These are phyloP conservation scores for Stegophylla sp. DNA, from an alignment of 2,888 invertebrate genomes.

Conservation along the genomic window DNA sequence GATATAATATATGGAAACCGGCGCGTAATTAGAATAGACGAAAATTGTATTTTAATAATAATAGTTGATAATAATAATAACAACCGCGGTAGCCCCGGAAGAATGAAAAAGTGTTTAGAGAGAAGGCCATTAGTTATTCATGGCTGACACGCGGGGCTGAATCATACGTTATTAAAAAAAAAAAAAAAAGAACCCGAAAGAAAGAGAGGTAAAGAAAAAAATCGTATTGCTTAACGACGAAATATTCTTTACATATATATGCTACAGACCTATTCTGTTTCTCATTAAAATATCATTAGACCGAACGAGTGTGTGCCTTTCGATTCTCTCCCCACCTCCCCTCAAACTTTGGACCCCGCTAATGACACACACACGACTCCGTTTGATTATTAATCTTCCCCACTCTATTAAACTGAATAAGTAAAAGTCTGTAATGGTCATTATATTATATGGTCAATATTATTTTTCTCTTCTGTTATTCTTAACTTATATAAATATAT, in stretches of 20 bases:
- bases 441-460: constrained; percentile 17
- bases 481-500: not conserved
- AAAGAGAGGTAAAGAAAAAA: constrained; percentile 51
- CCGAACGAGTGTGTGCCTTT: constrained; percentile 47
- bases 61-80: constrained; percentile 54
- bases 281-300: constrained; percentile 59
- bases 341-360: constrained; percentile 50
- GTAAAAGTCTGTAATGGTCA: constrained; percentile 27
- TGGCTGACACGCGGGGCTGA: constrained; percentile 59
- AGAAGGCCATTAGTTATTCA: constrained; percentile 59
- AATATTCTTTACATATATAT: constrained; percentile 48
- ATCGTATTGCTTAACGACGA: constrained; percentile 57
- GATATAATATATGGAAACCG: constrained; percentile 55
- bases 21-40: constrained; percentile 58
- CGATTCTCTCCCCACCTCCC: constrained; percentile 52
- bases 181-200: constrained; percentile 52
- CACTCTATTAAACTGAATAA: constrained; percentile 22
- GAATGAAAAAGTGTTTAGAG: constrained; percentile 59
- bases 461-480: not conserved
- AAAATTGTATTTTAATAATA: constrained; percentile 59
- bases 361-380: constrained; percentile 55
- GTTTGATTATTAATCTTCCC: constrained; percentile 53
- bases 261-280: constrained; percentile 53
- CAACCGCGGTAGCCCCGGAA: constrained; percentile 56
- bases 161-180: constrained; percentile 57